Evolutionary conservation across 2,888 invertebrate species (phyloP), one percentile per base, ranked within the genome.

Genomic region (Pristionchus japonicus): DNA sequence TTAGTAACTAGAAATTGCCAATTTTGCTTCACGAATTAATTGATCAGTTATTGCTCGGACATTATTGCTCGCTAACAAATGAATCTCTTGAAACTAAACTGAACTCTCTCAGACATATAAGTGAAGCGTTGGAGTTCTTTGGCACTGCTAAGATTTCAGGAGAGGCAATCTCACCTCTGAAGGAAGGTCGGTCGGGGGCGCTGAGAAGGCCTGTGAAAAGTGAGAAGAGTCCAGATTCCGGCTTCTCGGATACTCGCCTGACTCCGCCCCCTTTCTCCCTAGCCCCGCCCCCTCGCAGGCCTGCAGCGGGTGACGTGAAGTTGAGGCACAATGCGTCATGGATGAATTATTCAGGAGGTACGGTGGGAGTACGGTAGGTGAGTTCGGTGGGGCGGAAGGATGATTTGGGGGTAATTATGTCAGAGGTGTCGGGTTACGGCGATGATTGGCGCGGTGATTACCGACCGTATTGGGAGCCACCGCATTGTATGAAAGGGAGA

Each of bases 131-230:
- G n/a, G n/a, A n/a, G n/a, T n/a, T n/a, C n/a, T n/a, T n/a, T n/a
- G n/a, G n/a, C n/a, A 57, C 52, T 57, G 20, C 3, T 15, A 70
- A 70, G 20, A 17, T n/a, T n/a, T n/a, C n/a, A 37, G 3, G 37
- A 70, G 2, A 17, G 37, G 31, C 23, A n/a, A 57, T 57, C 57
- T n/a, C 57, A 70, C 70, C 70, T 67, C 67, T 70, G 37, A 67
- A 27, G 3, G 70, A 27, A 34, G 7, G 70, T 70, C 70, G 70
- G 70, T n/a, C 7, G 23, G 23, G 15, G 31, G 34, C 64, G 9
- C 31, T 31, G 70, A 17, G 37, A 37, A 77, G 43, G 77, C 40
- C 77, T 77, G 77, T 52, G 49, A 82, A 82, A 49, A 82, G 52
- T 82, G 52, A 52, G 34, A 34, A 34, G 34, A 31, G 7, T 37